These are phyloP conservation scores for Eciton burchellii DNA, from an alignment of 1,140 invertebrate genomes.

Conservation along the genomic window DNA sequence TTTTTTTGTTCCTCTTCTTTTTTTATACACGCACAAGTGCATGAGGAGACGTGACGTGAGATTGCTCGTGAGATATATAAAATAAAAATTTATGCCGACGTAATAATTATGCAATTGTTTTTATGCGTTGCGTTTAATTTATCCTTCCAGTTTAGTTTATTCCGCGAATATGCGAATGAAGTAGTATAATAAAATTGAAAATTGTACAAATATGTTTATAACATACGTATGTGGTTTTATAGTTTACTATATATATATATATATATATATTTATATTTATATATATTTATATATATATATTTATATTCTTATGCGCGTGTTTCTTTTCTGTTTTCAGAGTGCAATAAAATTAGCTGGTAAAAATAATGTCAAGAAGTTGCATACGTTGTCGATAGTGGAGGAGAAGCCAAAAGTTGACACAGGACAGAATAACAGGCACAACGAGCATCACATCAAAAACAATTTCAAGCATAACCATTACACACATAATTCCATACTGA, in stretches of 20 bases:
- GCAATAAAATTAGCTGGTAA: slow-evolving; percentile 87
- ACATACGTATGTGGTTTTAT: neutral
- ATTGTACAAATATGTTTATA: neutral
- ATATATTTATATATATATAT: neutral
- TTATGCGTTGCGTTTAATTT: no score
- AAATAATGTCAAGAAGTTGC: slow-evolving; percentile 86
- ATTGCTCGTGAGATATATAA: no score
- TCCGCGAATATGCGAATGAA: neutral
- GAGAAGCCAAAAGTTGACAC: slow-evolving; percentile 87
- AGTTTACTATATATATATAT: neutral
- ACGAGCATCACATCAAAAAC: slow-evolving; percentile 85
- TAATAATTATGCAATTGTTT: no score
- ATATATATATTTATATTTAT: neutral
- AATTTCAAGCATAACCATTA: slow-evolving; percentile 85
- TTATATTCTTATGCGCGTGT: neutral
- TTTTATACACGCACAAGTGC: no score
- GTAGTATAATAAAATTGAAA: neutral
- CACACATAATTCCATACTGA: slow-evolving; percentile 85
- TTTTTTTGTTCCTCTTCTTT: no score
- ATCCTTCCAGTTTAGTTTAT: neutral
- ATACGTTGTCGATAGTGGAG: slow-evolving; percentile 86
- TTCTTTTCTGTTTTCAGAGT: slow-evolving; percentile 84
- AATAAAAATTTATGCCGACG: no score
- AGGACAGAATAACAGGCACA: slow-evolving; percentile 86
- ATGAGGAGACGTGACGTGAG: no score